Base-by-base conservation (phyloP, 2,797 vertebrate genomes). In the Enteromius viviparus region DNA sequence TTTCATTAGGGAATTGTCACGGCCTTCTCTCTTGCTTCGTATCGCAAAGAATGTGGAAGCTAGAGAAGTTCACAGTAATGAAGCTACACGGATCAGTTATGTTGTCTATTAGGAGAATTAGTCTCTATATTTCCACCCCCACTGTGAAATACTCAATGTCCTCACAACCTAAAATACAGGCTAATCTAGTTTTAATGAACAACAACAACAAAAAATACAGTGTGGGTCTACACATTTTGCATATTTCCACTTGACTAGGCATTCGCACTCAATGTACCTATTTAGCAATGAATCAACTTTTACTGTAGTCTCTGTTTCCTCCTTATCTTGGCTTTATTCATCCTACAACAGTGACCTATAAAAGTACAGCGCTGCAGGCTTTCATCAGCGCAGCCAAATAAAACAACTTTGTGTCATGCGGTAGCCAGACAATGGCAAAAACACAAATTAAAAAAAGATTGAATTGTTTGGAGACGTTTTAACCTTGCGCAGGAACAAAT, bases 391-490 rank as follows among this genome's bases (percentile, higher is more conserved):
- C 26, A 86, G 64, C 32, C 64, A 49, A 79, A 68, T 70, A 86
- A 78, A 76, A 26, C 66, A 37, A 47, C 69, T 58, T 64, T 82
- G 69, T 82, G 79, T 80, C 76, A 77, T 45, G 49, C 71, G 64
- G 40, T 70, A 51, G 62, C 53, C 40, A 70, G 85, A 81, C 53
- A 68, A 74, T 53, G 62, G 47, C 62, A 76, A 76, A 76, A 68
- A 76, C 29, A 47, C 10, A 72, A 78, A 68, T 64, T 69, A 81
- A 86, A 85, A 78, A 29, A 32, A 85, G 82, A 85, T 71, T 86
- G 80, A 79, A 88, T 81, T 84, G 81, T 80, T 87, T 70, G 68
- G 78, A 55, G 71, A 74, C 83, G 78, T 78, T 81, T 85, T 84
- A 85, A 85, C 85, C 81, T 87, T 87, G 84, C 2, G 7, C 77